Base-by-base conservation (phyloP, 2,888 invertebrate genomes). In the Scotopteryx bipunctaria region DNA sequence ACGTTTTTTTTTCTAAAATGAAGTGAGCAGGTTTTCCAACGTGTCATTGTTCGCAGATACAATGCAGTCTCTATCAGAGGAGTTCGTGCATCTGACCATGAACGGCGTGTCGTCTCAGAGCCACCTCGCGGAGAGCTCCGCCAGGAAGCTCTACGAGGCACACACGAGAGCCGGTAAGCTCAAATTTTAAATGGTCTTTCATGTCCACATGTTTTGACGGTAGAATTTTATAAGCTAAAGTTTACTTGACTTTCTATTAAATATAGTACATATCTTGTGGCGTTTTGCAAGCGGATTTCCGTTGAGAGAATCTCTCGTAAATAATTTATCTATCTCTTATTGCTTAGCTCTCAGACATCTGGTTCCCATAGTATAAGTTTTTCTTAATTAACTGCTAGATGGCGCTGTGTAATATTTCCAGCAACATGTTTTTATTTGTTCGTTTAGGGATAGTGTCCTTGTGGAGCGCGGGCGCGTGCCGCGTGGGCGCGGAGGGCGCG, bases 401-500 rank as follows among this genome's bases (percentile, higher is more conserved):
- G 11, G 6, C 19, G 2, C 5, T 31, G 3, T 8, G 4, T 13
- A 25, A 2, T 17, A 11, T 16, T 0, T 35, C 0, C 0, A 13
- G n/a, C n/a, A n/a, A n/a, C n/a, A n/a, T n/a, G n/a, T n/a, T 33
- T 32, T 9, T 29, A 13, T 31, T n/a, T 8, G 6, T 19, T 3
- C 2, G 15, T 4, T 27, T 62, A 89, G 91, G 86, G 17, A 63
- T 83, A 29, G 42, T 27, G 44, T 85, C 86, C 0, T 61, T 77
- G 48, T 89, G 91, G 88, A 77, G 31, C 36, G 56, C 1, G 69
- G 63, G 81, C 66, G 91, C 91, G 50, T 63, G 81, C 47, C 74
- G 83, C 14, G 72, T 75, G 59, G 79, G 81, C 48, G 76, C 78
- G 61, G 84, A 80, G 66, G 91, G 89, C 66, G 83, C 90, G 61